Evolutionary conservation across 2,888 invertebrate genomes (phyloP).

Genomic region (Thymelicus sylvestris): DNA sequence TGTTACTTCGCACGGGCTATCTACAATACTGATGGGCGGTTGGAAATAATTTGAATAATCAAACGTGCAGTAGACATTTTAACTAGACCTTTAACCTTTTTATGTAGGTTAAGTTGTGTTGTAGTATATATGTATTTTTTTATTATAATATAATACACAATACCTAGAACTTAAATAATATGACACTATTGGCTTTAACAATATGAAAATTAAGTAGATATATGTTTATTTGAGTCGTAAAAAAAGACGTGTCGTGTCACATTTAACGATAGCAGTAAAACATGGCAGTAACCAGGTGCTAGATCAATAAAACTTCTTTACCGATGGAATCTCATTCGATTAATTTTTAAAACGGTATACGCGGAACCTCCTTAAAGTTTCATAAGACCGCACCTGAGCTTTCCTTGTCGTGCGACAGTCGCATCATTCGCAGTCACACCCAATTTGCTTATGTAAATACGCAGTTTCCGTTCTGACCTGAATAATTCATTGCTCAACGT

Average conservation of each 20-base stretch:
- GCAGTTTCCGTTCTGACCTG: constrained; percentile 79
- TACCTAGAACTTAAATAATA: too few species aligned
- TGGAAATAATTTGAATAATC: constrained; percentile 33
- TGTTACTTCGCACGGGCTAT: constrained; percentile 43
- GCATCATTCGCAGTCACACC: constrained; percentile 56
- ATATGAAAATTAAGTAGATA: too few species aligned
- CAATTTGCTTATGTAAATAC: constrained; percentile 85
- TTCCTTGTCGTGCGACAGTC: constrained; percentile 21
- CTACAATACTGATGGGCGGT: constrained; percentile 45
- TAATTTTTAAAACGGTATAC: background rate
- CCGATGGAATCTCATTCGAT: background rate
- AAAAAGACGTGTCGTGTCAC: too few species aligned
- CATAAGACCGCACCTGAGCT: constrained; percentile 11
- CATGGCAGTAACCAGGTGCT: background rate
- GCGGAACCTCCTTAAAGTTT: constrained; percentile 9
- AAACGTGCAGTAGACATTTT: constrained; percentile 25
- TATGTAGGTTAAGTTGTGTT: constrained; percentile 15
- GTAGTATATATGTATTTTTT: background rate
- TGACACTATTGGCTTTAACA: too few species aligned
- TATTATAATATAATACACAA: too few species aligned
- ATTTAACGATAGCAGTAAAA: background rate
- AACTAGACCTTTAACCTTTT: constrained; percentile 23
- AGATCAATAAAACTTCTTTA: constrained; percentile 1
- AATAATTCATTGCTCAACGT: constrained; percentile 78
- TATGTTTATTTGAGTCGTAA: too few species aligned